Conservation (phyloP, 2,797 vertebrate species). For the Enoplosus armatus region DNA sequence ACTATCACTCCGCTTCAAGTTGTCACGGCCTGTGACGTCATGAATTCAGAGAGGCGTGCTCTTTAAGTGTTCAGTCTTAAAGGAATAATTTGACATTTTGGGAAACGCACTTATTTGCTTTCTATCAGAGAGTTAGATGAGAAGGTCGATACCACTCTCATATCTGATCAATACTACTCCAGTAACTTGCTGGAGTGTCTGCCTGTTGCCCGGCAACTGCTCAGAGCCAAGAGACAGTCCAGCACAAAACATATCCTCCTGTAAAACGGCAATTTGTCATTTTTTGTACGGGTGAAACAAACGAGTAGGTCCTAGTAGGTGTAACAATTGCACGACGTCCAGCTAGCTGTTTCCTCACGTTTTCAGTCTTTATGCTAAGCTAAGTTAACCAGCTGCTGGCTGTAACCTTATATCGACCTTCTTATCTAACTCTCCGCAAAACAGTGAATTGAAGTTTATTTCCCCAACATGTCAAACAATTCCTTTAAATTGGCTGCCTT, state of each 20-base stretch:
- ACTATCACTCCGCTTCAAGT: background rate
- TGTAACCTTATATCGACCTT: background rate
- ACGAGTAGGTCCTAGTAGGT: background rate
- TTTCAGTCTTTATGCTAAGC: background rate
- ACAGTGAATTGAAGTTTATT: background rate
- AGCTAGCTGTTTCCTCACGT: background rate
- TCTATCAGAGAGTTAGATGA: background rate
- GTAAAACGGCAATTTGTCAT: background rate
- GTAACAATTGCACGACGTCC: background rate
- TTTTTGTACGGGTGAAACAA: background rate
- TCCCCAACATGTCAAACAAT: background rate
- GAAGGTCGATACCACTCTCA: conserved; percentile 11
- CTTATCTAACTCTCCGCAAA: too few species aligned
- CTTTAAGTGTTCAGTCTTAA: background rate
- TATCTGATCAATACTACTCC: conserved; percentile 1
- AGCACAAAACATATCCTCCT: background rate
- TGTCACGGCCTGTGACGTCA: background rate
- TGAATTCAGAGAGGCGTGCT: background rate
- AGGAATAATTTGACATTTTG: background rate
- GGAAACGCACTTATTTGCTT: background rate
- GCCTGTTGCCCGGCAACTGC: conserved; percentile 6
- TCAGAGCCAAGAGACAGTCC: background rate
- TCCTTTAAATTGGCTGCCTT: background rate
- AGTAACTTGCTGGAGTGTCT: background rate
- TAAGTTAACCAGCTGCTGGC: background rate